Base-by-base conservation (phyloP, 2,113 vertebrate species). In the Pampusana beccarii region DNA sequence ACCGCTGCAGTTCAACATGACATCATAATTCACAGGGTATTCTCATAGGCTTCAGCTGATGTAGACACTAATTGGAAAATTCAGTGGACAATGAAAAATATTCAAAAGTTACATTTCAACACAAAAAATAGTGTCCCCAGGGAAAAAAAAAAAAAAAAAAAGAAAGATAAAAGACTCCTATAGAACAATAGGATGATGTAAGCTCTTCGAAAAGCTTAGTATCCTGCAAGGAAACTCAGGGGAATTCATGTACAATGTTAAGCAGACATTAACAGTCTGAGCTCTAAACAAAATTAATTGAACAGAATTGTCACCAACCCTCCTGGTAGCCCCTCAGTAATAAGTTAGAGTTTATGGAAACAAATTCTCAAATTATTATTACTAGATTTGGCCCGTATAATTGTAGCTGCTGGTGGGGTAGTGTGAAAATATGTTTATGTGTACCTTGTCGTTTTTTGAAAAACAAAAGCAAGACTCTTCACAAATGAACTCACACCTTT, bases 1-100 rank as follows among this genome's bases (percentile, higher is more conserved):
- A 92, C 79, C 46, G 89, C 86, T 93, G 92, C 80, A 77, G 89
- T 89, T 96, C 88, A 87, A 91, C 93, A 88, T 10, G 26, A 93
- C 24, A 44, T 50, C 73, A 86, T 91, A 94, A 92, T 93, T 96
- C 95, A 90, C 80, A 78, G 87, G 77, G 90, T 96, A 97, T 96
- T 97, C 95, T 98, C 91, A 79, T 84, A 15, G 31, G 89, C 77
- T 97, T 95, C 90, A 88, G 93, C 72, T 92, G 92, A 89, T 96
- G 72, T 94, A 95, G 91, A 94, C 93, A 83, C 83, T 97, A 97
- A 97, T 96, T 97, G 96, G 95, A 97, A 98, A 97, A 93, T 92
- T 94, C 94, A 94, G 78, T 40, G 95, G 97, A 97, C 96, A 97
- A 96, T 69, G 53, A 90, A 96, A 92, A 40, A 64, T 72, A 73